Evolutionary conservation across 2,797 vertebrate genomes (phyloP).

Genomic region (Urocyon cinereoargenteus): DNA sequence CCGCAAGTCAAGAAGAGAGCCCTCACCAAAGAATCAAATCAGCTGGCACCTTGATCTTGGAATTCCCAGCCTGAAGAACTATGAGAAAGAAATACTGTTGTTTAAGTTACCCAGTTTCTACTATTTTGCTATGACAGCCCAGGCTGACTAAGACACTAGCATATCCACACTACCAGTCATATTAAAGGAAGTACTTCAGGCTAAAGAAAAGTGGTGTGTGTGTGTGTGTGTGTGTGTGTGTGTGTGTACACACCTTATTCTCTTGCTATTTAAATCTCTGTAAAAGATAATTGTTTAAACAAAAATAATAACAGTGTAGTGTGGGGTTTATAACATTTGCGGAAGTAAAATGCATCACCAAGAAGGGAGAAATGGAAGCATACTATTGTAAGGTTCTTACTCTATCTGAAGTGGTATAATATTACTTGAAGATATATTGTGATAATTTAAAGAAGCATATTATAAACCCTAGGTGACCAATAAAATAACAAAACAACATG

Average conservation of each 20-base stretch:
- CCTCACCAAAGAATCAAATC: neutral
- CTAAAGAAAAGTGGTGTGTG: neutral
- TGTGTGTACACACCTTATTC: neutral
- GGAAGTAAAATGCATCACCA: neutral
- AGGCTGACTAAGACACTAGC: neutral
- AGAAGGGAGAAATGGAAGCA: neutral
- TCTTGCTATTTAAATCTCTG: neutral
- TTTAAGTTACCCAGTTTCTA: neutral
- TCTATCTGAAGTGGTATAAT: neutral
- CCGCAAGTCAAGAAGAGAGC: neutral
- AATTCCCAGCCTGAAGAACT: neutral
- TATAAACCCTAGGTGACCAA: neutral
- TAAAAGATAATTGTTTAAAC: neutral
- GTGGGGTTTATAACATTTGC: neutral
- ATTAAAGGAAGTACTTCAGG: neutral
- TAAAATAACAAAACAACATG: neutral
- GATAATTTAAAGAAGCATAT: neutral
- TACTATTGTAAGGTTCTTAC: neutral
- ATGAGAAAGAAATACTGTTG: neutral
- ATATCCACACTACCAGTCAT: neutral
- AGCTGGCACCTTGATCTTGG: neutral
- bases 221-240: neutral
- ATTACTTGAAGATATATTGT: neutral
- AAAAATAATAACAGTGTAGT: neutral
- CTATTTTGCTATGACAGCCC: neutral